Base-by-base conservation (phyloP, 2,888 invertebrate genomes). In the Papilio elwesi region DNA sequence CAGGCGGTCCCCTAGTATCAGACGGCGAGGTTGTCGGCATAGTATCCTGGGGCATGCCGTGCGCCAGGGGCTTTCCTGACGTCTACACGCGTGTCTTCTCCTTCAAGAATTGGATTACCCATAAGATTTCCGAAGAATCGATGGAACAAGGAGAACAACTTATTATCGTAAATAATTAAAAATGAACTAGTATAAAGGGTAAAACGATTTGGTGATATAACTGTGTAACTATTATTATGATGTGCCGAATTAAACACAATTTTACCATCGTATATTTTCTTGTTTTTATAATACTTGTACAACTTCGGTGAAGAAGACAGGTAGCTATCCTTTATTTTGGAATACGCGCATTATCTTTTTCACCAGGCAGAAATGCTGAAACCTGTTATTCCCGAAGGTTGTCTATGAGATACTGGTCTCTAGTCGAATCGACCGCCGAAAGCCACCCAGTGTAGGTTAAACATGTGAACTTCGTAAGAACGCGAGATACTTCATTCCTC, bases 21-120 rank as follows among this genome's bases (percentile, higher is more conserved):
- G 83, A 80, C 1, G 81, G 81, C 57, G 79, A 74, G 3, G 82
- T 94, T 6, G 90, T 93, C 0, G 95, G 95, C 47, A 82, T 95
- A 12, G 94, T 94, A 0, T 95, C 95, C 0, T 94, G 94, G 94
- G 94, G 94, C 6, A 87, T 90, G 82, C 94, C 94, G 0, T 95
- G 95, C 76, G 94, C 94, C 0, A 84, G 84, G 2, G 94, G 94
- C n/a, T 90, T 85, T 72, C 95, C 94, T 43, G 94, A 95, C 79
- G 94, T 95, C 48, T 94, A 92, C 83, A 89, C 92, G 47, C 87
- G 94, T 71, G 94, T 94, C 0, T 89, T 82, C 79, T 80, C 87
- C 55, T 94, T 90, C 86, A 86, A 81, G 53, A 80, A 85, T 74
- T 94, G 94, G 94, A 94, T 94, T 51, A 69, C 79, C 51, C 79